Evolutionary conservation across 2,113 vertebrate genomes (phyloP).

Genomic region (Acanthochromis polyacanthus): DNA sequence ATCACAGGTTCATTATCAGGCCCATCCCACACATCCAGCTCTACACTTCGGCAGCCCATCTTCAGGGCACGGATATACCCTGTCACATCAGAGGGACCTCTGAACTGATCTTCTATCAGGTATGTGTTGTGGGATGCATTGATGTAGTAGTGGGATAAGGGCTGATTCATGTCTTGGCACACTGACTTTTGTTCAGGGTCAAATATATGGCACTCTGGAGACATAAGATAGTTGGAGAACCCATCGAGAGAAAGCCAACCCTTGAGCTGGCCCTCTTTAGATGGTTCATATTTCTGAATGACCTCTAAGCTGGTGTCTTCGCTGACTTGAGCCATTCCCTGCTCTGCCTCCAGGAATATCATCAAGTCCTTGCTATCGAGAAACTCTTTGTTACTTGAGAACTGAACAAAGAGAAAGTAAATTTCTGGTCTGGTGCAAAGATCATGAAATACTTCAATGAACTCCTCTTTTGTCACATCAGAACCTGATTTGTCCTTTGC

Average conservation of each 20-base stretch:
- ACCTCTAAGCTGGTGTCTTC: constrained; percentile 96
- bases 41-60: constrained; percentile 97
- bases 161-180: constrained; percentile 98
- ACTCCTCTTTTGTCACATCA: constrained; percentile 93
- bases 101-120: constrained; percentile 98
- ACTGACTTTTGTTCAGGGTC: constrained; percentile 96
- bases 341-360: constrained; percentile 99
- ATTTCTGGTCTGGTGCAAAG: constrained; percentile 98
- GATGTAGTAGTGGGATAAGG: constrained; percentile 98
- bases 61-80: constrained; percentile 98
- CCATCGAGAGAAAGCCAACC: constrained; percentile 97
- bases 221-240: constrained; percentile 97
- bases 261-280: constrained; percentile 93
- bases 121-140: constrained; percentile 98
- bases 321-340: constrained; percentile 96
- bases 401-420: constrained; percentile 98
- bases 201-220: constrained; percentile 96
- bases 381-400: constrained; percentile 99
- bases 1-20: constrained; percentile 96
- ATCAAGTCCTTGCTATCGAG: constrained; percentile 97
- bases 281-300: constrained; percentile 94
- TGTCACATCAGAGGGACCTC: constrained; percentile 97
- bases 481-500: constrained; percentile 90
- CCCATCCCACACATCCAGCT: constrained; percentile 98
- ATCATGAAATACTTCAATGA: constrained; percentile 98